Conservation (phyloP, 2,797 vertebrate genomes). For the Peromyscus melanophrys region DNA sequence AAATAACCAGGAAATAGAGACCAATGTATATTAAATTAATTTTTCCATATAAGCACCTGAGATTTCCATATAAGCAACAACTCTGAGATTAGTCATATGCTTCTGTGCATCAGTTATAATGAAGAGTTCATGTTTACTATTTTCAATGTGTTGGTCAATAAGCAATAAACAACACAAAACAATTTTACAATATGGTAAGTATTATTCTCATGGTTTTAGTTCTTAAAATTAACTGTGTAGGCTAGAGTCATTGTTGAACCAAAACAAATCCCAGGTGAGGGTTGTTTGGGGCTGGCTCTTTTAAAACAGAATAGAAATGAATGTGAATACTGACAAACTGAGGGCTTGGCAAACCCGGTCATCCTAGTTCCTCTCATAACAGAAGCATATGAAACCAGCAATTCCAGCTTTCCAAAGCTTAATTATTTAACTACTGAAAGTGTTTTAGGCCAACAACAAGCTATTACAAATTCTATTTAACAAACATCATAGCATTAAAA, state of each 20-base stretch:
- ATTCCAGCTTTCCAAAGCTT: slow-evolving; percentile 37
- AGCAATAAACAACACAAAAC: not conserved
- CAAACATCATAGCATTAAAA: slow-evolving; percentile 16
- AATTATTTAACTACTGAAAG: slow-evolving; percentile 17
- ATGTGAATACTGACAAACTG: slow-evolving; percentile 8
- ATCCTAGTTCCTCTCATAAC: slow-evolving; percentile 42
- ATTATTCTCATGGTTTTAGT: slow-evolving; percentile 54
- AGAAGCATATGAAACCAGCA: not conserved
- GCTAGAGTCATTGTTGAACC: slow-evolving; percentile 61
- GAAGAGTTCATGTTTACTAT: slow-evolving; percentile 37
- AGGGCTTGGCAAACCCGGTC: slow-evolving; percentile 49
- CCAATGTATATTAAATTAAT: not conserved
- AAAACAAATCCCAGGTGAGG: slow-evolving; percentile 53
- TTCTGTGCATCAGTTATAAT: slow-evolving; percentile 16
- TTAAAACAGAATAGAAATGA: slow-evolving; percentile 65
- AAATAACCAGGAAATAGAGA: slow-evolving; percentile 6
- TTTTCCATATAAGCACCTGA: no score
- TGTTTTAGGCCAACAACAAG: slow-evolving; percentile 28
- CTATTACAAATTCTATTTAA: slow-evolving; percentile 9
- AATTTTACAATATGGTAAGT: slow-evolving; percentile 28
- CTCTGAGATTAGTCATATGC: slow-evolving; percentile 1
- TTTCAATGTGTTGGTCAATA: slow-evolving; percentile 29
- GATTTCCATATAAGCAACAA: slow-evolving; percentile 42
- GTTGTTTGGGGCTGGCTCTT: slow-evolving; percentile 47
- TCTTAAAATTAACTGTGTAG: slow-evolving; percentile 69